Evolutionary conservation across 2,113 vertebrate genomes (phyloP).

Genomic region (Guaruba guarouba): DNA sequence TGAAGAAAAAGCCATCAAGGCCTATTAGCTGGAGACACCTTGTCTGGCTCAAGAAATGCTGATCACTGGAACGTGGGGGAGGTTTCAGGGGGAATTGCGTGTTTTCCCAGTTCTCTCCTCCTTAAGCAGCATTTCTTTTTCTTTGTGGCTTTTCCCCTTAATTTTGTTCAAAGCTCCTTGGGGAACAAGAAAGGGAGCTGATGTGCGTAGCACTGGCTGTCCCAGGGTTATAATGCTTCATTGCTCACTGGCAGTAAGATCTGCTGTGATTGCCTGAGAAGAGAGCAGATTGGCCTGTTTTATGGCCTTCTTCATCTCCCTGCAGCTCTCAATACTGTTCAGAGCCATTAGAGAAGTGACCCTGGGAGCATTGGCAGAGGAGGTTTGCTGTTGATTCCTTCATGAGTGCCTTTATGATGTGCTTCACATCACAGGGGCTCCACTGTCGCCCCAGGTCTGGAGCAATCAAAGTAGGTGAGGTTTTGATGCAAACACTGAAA

Average conservation of each 20-base stretch:
- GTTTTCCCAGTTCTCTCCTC: background rate
- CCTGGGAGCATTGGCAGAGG: background rate
- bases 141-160: background rate
- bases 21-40: slow-evolving; percentile 28
- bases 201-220: background rate
- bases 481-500: background rate
- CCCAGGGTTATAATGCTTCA: slow-evolving; percentile 4
- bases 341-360: background rate
- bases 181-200: background rate
- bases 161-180: background rate
- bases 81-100: background rate
- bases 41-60: slow-evolving; percentile 26
- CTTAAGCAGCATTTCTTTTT: background rate
- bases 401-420: background rate
- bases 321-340: background rate
- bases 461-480: background rate
- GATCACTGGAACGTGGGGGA: background rate
- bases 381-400: background rate
- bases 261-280: background rate
- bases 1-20: slow-evolving; percentile 21
- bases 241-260: background rate
- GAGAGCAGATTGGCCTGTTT: background rate
- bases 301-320: background rate
- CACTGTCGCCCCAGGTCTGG: background rate
- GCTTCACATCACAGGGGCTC: background rate